Percentiles rank a stretch among this genome's conserved stretches.
phyloP scores from a whole-genome alignment of 1,140 invertebrate genomes.

The Tetraneura akinire region DNA sequence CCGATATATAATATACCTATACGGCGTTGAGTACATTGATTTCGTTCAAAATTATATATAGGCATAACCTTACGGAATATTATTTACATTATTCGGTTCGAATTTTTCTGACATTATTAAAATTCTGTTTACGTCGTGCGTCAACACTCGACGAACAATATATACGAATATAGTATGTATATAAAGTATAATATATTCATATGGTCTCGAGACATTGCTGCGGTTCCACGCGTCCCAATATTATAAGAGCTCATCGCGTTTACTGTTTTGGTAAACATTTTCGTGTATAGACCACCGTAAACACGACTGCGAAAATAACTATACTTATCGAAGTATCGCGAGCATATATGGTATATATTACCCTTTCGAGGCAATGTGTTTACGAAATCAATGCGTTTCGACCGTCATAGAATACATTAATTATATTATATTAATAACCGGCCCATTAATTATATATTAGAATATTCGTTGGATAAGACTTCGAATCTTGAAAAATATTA shows the following conservation, averaged over 20 bases:
- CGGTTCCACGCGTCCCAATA: not conserved
- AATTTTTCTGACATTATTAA: not conserved
- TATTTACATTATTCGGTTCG: not conserved
- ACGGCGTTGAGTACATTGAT: no score
- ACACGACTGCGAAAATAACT: not conserved
- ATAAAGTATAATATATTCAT: no score
- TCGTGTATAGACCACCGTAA: not conserved
- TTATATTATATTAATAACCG: no score
- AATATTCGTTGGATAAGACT: slow-evolving; percentile 9
- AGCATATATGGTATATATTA: not conserved
- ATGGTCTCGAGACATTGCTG: not conserved
- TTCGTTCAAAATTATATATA: no score
- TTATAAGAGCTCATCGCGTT: not conserved
- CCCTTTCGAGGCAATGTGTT: not conserved
- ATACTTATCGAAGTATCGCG: not conserved
- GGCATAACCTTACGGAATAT: no score
- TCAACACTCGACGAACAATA: not conserved
- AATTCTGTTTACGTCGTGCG: slow-evolving; percentile 2
- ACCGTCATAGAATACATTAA: not conserved
- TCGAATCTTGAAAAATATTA: slow-evolving; percentile 16
- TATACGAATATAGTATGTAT: no score
- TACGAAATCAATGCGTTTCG: not conserved
- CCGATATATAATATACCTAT: no score
- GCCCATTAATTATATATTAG: slow-evolving; percentile 5
- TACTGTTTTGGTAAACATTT: slow-evolving; percentile 6